phyloP scores from a whole-genome alignment of 2,797 vertebrate genomes.

The Poliocrania exsul region DNA sequence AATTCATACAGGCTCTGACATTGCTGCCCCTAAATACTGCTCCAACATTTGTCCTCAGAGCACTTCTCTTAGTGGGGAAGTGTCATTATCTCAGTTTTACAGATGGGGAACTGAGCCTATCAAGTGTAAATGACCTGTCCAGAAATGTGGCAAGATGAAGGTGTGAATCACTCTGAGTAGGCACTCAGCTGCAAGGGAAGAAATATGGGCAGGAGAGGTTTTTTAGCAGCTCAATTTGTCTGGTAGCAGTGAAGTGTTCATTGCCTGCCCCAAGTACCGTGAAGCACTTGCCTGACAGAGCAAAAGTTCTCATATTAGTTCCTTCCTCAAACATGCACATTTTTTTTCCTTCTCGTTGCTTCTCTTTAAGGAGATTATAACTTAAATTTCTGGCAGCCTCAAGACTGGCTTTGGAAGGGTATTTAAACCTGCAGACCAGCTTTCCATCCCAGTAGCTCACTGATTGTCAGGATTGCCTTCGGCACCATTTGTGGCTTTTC shows the following conservation, averaged over 20 bases:
- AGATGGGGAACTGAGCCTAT: background rate
- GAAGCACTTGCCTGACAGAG: background rate
- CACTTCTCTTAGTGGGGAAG: background rate
- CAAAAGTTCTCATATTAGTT: background rate
- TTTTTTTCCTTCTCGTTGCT: background rate
- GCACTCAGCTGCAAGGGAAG: background rate
- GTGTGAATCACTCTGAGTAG: background rate
- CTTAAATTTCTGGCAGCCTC: conserved; percentile 10
- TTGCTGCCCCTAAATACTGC: background rate
- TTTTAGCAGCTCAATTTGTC: background rate
- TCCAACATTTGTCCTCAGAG: background rate
- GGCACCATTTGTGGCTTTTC: background rate
- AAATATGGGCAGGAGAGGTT: background rate
- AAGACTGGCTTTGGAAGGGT: background rate
- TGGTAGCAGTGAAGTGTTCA: background rate
- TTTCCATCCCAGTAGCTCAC: background rate
- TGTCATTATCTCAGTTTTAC: background rate
- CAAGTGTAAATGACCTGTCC: conserved; percentile 1
- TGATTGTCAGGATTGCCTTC: background rate
- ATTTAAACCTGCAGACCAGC: background rate
- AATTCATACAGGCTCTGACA: background rate
- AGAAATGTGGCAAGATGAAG: background rate
- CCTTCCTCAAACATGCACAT: background rate
- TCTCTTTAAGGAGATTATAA: background rate
- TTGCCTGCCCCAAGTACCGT: background rate